These are phyloP conservation scores for Andrena marginata DNA, from an alignment of 2,888 invertebrate genomes.

Conservation along the genomic window DNA sequence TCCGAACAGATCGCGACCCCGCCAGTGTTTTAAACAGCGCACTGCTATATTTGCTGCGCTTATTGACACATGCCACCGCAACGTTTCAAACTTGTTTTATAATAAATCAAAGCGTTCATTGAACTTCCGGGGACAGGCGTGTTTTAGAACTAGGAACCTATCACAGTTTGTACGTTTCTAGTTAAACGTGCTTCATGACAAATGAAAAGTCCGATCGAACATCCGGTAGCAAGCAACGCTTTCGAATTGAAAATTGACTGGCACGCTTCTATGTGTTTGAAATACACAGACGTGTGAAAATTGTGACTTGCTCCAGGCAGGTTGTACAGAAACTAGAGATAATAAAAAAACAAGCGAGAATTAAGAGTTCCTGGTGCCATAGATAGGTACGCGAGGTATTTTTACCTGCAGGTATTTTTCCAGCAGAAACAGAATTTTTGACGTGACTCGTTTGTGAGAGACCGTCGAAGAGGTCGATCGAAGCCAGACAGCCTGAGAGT, in stretches of 20 bases:
- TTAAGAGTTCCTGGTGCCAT: not conserved
- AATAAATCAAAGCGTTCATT: conserved; percentile 11
- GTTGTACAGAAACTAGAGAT: conserved; percentile 26
- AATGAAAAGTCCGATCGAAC: conserved; percentile 1
- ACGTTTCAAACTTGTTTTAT: not conserved
- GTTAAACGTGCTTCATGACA: conserved; percentile 1
- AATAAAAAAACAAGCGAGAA: conserved; percentile 7
- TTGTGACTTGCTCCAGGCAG: conserved; percentile 51
- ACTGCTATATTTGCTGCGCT: too few species aligned
- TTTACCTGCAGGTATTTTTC: conserved; percentile 43
- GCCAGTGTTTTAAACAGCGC: too few species aligned
- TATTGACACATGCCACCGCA: not conserved
- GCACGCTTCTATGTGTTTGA: not conserved
- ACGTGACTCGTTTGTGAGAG: conserved; percentile 24
- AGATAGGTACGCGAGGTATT: conserved; percentile 23
- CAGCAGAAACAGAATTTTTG: conserved; percentile 59
- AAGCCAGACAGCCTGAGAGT: conserved; percentile 59
- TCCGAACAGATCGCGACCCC: too few species aligned
- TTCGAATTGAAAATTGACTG: conserved; percentile 14
- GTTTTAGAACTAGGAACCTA: not conserved
- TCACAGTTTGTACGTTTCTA: not conserved
- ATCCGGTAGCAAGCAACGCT: not conserved
- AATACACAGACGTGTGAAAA: conserved; percentile 36
- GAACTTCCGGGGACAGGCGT: not conserved
- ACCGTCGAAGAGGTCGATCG: conserved; percentile 38